phyloP scores from a whole-genome alignment of 2,888 invertebrate genomes.

The Dioctria rufipes region DNA sequence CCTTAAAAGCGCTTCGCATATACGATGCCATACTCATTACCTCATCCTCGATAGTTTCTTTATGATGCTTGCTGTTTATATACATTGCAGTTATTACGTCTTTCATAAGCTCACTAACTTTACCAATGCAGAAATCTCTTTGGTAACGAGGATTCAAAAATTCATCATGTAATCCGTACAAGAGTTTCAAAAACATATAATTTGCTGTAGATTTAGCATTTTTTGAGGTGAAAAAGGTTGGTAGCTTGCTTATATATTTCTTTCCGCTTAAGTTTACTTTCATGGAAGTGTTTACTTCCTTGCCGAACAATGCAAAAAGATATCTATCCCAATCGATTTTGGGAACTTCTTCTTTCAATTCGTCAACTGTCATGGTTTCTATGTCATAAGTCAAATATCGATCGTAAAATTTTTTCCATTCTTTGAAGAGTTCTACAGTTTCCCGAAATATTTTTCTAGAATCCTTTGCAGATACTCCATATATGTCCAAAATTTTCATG shows the following conservation, averaged over 20 bases:
- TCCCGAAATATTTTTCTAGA: background rate
- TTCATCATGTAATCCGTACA: background rate
- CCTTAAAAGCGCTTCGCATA: conserved; percentile 22
- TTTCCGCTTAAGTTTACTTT: background rate
- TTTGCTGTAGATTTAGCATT: conserved; percentile 13
- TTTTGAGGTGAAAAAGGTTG: background rate
- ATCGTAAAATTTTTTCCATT: background rate
- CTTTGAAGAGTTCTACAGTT: background rate
- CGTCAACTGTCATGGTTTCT: background rate
- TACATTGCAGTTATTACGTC: conserved; percentile 11
- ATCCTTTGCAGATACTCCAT: background rate
- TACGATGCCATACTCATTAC: conserved; percentile 29
- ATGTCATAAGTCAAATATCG: background rate
- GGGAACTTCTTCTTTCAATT: background rate
- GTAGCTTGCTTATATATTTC: background rate
- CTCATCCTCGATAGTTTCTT: conserved; percentile 7
- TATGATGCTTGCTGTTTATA: conserved; percentile 9
- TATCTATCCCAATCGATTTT: conserved; percentile 18
- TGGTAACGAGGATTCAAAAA: background rate
- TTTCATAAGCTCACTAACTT: background rate
- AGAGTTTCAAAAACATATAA: conserved; percentile 1
- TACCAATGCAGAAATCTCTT: background rate
- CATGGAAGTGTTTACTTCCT: background rate
- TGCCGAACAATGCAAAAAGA: background rate
- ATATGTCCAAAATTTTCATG: conserved; percentile 17